These are phyloP conservation scores for Trissonchulus sp. DNA, from an alignment of 2,888 invertebrate species.

Conservation along the genomic window DNA sequence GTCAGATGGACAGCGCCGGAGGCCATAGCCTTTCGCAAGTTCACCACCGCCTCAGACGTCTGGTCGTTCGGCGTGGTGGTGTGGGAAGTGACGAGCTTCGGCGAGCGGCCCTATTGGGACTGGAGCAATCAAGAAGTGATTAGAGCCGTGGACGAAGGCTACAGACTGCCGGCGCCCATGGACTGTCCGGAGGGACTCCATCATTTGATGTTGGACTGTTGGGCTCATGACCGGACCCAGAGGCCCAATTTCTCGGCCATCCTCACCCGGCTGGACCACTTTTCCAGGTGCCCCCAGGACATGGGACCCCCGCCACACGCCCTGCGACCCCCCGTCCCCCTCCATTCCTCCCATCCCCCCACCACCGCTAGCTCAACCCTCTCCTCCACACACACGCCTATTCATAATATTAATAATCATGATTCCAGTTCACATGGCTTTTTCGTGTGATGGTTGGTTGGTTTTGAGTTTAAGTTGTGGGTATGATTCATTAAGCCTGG, in stretches of 20 bases:
- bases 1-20: conserved; percentile 98
- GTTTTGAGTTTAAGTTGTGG: too few species aligned
- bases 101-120: conserved; percentile 98
- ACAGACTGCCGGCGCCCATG: conserved; percentile 51
- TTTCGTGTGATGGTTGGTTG: too few species aligned
- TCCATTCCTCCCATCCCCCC: too few species aligned
- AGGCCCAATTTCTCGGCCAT: conserved; percentile 46
- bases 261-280: conserved; percentile 35
- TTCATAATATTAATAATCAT: too few species aligned
- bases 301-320: too few species aligned
- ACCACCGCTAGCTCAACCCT: too few species aligned
- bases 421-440: too few species aligned
- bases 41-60: conserved; percentile 98
- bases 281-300: conserved; percentile 35
- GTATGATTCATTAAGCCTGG: too few species aligned
- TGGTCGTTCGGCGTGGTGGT: conserved; percentile 99
- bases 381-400: too few species aligned
- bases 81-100: conserved; percentile 99
- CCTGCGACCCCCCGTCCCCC: too few species aligned
- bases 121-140: conserved; percentile 99
- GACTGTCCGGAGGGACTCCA: conserved; percentile 97
- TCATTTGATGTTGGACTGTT: conserved; percentile 95
- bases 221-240: conserved; percentile 75
- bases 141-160: conserved; percentile 71
- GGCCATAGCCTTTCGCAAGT: conserved; percentile 95